phyloP scores from a whole-genome alignment of 2,113 vertebrate species.

The Crotophaga sulcirostris region DNA sequence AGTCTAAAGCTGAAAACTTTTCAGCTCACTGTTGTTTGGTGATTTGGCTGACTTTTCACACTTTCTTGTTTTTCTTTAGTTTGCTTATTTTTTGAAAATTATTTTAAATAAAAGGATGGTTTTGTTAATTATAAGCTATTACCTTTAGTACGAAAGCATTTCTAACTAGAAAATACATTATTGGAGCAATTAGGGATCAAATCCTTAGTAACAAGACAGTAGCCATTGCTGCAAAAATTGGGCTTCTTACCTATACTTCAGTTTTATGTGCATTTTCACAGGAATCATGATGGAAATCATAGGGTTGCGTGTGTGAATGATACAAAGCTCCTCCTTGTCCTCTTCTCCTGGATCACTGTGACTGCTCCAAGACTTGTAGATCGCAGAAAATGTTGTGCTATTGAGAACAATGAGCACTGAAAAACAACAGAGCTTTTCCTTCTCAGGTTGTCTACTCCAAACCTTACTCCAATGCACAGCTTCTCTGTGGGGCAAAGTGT shows the following conservation, averaged over 20 bases:
- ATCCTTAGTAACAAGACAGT: rapidly evolving
- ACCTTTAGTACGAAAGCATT: not conserved
- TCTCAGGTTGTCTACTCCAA: not conserved
- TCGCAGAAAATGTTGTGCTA: not conserved
- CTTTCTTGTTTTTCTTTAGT: not conserved
- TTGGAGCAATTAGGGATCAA: not conserved
- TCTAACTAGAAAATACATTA: not conserved
- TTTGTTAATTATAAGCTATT: not conserved
- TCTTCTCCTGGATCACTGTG: not conserved
- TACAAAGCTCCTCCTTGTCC: not conserved
- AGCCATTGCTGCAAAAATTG: not conserved
- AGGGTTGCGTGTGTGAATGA: not conserved
- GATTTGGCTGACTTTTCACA: not conserved
- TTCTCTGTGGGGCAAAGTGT: not conserved
- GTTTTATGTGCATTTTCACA: not conserved
- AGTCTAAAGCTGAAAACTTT: not conserved
- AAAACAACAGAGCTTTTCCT: not conserved
- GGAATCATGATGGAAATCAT: not conserved
- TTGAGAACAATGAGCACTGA: not conserved
- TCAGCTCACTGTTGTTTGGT: not conserved
- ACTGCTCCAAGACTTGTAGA: not conserved
- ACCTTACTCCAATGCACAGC: not conserved
- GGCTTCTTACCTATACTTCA: not conserved
- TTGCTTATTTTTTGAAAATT: not conserved
- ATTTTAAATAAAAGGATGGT: not conserved